These are phyloP conservation scores for Bombus superbus DNA, from an alignment of 1,140 invertebrate genomes.

Conservation along the genomic window DNA sequence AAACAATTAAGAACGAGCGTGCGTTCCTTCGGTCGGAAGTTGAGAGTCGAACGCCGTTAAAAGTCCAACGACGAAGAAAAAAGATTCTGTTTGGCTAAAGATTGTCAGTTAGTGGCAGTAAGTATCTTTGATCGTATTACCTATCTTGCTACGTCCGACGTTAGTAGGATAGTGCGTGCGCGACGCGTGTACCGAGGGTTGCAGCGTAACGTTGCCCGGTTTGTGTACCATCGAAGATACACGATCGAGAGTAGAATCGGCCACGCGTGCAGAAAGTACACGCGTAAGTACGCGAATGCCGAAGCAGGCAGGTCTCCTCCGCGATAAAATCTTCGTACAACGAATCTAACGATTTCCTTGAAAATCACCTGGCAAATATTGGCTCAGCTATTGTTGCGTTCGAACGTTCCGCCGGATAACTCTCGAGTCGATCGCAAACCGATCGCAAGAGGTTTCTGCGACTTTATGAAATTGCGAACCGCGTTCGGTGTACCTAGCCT, in stretches of 20 bases:
- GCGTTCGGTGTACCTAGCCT: neutral
- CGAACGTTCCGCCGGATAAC: neutral
- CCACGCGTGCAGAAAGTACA: neutral
- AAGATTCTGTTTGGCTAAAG: neutral
- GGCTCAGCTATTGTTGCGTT: neutral
- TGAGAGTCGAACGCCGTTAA: too few relatives aligned
- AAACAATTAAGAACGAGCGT: too few relatives aligned
- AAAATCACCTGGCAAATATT: slow-evolving; percentile 38
- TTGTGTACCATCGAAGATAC: slow-evolving; percentile 19
- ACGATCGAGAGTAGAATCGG: neutral
- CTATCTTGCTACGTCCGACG: slow-evolving; percentile 22
- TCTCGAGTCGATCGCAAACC: neutral
- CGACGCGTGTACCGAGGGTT: slow-evolving; percentile 24
- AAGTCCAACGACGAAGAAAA: neutral
- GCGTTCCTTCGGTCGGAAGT: too few relatives aligned
- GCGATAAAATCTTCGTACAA: slow-evolving; percentile 27
- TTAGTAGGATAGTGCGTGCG: neutral
- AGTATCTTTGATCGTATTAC: slow-evolving; percentile 10
- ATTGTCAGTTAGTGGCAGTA: neutral
- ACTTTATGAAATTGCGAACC: neutral
- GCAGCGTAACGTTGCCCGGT: slow-evolving; percentile 4
- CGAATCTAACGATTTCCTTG: slow-evolving; percentile 47
- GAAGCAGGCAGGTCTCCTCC: neutral
- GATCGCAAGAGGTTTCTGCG: neutral
- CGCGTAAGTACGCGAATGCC: neutral